Conservation (phyloP, 92 coral and sea anemone genomes). For the Desmophyllum pertusum region DNA sequence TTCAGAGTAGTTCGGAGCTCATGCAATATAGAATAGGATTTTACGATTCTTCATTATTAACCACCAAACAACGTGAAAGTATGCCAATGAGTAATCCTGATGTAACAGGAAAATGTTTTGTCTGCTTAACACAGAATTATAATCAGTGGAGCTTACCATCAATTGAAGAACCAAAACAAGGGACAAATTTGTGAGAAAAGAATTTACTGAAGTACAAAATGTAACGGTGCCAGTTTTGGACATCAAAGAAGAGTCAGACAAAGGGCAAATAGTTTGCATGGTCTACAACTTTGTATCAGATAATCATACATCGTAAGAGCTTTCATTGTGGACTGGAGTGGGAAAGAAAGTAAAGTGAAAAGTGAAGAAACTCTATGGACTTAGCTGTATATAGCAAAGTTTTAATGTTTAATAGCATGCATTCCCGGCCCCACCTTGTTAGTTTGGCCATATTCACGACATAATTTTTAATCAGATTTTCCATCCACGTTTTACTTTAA, state of each 20-base stretch:
- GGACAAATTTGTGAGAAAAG: neutral
- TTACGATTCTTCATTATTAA: neutral
- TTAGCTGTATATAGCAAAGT: too few relatives aligned
- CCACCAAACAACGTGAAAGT: constrained; percentile 23
- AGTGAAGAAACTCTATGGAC: neutral
- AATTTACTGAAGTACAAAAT: neutral
- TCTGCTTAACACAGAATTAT: neutral
- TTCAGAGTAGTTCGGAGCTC: neutral
- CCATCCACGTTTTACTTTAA: neutral
- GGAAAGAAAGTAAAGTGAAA: neutral
- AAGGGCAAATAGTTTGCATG: neutral
- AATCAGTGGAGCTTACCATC: neutral
- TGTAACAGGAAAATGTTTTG: constrained; percentile 16
- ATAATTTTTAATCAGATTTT: neutral
- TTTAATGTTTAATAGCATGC: neutral
- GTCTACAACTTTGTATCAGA: neutral
- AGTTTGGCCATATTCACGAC: neutral
- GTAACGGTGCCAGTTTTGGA: neutral
- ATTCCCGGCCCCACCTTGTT: constrained; percentile 4
- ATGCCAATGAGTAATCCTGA: constrained; percentile 2
- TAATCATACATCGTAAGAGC: too few relatives aligned
- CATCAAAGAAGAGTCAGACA: neutral
- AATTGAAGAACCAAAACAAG: neutral
- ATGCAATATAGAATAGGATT: too few relatives aligned
- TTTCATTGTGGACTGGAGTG: neutral